Evolutionary conservation across 2,113 vertebrate species (phyloP), one percentile per base, ranked within the genome.

Genomic region (Barbus barbus): DNA sequence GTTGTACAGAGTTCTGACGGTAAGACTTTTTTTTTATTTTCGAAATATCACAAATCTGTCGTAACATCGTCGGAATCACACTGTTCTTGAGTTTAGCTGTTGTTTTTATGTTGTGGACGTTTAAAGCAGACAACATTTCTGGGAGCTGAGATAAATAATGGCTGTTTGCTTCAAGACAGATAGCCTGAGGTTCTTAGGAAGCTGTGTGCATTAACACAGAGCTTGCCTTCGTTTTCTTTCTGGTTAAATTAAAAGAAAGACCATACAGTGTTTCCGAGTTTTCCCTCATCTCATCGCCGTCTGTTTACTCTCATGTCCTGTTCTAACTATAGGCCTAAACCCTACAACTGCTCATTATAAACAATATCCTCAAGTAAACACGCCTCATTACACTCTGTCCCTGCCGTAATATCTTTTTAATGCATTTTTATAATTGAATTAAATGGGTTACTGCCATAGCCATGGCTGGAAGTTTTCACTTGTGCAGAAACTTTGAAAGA

Each of bases 1-100:
- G 96, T 96, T 91, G 95, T 99, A 88, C 95, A 96, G 89, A 97
- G 95, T 91, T 95, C 95, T 87, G 96, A 98, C 95, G 98, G 98
- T 99, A 96, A 97, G 96, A 91, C 22, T 7, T 20, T 9, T 53
- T 53, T 80, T 53, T 80, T 26, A 13, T n/a, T 6, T 0, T 78
- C 7, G 9, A 24, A 51, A 75, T 36, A 51, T 22, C 16, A 3
- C 48, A 51, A 2, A 48, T 46, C 1, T 51, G 31, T 53, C 3
- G 3, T 24, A 26, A 63, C 2, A 28, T 63, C 22, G 20, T 69
- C 61, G 3, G 13, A 22, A 5, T 14, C 14, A 26, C 20, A n/a
- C 77, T 20, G 58, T 63, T 78, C 11, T 78, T 51, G 18, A n/a
- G 51, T 81, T 53, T 51, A 24, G 38, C 12, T 38, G 38, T 48